Conservation (phyloP, 2,888 invertebrate genomes). For the Folsomia manolachei region DNA sequence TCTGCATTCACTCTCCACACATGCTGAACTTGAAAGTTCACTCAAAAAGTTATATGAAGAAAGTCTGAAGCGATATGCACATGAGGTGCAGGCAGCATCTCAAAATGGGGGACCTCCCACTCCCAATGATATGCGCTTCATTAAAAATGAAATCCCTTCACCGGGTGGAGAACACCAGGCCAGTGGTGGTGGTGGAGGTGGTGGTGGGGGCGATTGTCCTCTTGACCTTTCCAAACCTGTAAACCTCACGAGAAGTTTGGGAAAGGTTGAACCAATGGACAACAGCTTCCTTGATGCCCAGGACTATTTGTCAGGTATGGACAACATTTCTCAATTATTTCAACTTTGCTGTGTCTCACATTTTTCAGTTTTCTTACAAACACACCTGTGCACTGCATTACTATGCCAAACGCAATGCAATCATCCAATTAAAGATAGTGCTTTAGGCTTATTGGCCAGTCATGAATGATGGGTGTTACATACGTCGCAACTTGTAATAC, state of each 20-base stretch:
- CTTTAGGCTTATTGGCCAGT: no score
- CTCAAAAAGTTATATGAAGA: constrained; percentile 89
- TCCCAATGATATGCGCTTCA: constrained; percentile 51
- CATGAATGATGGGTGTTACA: no score
- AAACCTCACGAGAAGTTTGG: constrained; percentile 68
- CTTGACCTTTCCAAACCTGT: constrained; percentile 81
- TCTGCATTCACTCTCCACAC: constrained; percentile 67
- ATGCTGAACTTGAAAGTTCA: constrained; percentile 73
- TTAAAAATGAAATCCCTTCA: constrained; percentile 35
- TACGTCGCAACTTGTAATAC: no score
- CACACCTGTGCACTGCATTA: constrained; percentile 48
- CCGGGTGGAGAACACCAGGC: no score
- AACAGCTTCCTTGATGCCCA: constrained; percentile 39
- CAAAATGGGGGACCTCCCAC: constrained; percentile 51
- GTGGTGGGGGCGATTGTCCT: constrained; percentile 65
- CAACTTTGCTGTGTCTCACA: not conserved
- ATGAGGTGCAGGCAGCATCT: constrained; percentile 63
- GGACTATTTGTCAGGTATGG: constrained; percentile 49
- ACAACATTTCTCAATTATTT: not conserved
- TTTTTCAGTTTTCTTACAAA: constrained; percentile 1
- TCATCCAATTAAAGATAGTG: not conserved
- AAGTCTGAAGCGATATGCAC: constrained; percentile 83
- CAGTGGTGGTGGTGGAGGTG: constrained; percentile 26
- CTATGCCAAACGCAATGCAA: not conserved
- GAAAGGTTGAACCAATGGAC: constrained; percentile 56